These are phyloP conservation scores for Eulemur mongoz DNA, from an alignment of 2,797 vertebrate species.

Conservation along the genomic window DNA sequence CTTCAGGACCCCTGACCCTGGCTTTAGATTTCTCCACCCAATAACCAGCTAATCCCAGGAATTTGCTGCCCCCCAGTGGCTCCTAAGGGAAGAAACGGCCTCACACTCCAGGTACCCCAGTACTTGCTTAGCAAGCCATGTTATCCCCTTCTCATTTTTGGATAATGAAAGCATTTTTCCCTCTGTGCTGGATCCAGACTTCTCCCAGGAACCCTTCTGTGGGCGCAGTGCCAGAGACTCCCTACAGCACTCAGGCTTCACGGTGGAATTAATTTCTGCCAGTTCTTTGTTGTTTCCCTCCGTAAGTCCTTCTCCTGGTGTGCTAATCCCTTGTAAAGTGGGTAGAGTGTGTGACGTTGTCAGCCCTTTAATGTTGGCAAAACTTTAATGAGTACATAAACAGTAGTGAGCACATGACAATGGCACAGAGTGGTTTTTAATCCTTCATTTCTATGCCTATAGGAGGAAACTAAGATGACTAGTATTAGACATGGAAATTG, in stretches of 20 bases:
- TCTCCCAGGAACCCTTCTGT: not conserved
- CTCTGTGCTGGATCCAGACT: constrained; percentile 36
- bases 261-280: constrained; percentile 22
- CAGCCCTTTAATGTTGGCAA: constrained; percentile 36
- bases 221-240: constrained; percentile 33
- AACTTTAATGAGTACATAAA: constrained; percentile 47
- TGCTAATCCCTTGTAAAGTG: constrained; percentile 52
- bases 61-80: constrained; percentile 41
- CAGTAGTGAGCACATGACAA: not conserved
- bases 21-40: not conserved
- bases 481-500: not conserved
- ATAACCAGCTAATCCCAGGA: constrained; percentile 18
- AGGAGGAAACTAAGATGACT: constrained; percentile 6
- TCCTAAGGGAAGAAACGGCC: constrained; percentile 4
- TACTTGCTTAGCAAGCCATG: constrained; percentile 47
- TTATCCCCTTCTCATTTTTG: not conserved
- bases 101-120: not conserved
- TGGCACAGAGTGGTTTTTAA: constrained; percentile 47
- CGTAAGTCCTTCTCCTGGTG: constrained; percentile 47
- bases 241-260: constrained; percentile 18
- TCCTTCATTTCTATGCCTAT: constrained; percentile 41
- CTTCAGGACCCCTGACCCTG: constrained; percentile 27
- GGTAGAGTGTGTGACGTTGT: constrained; percentile 45
- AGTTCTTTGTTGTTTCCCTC: constrained; percentile 23
- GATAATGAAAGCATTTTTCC: not conserved